phyloP scores from a whole-genome alignment of 2,888 invertebrate species.

The Saturnia pavonia region DNA sequence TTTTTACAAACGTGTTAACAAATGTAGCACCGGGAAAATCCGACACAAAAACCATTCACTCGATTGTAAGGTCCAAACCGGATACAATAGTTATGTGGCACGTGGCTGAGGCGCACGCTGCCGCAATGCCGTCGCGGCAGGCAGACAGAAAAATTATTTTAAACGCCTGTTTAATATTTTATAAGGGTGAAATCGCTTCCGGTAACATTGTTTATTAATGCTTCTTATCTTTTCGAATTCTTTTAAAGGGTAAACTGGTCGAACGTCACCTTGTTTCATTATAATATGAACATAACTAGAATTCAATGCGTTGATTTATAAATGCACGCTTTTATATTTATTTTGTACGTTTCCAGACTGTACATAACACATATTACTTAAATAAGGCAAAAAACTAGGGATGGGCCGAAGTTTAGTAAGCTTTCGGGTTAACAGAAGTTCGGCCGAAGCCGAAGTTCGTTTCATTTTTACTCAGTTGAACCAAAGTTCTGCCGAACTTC shows the following conservation, averaged over 20 bases:
- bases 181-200: slow-evolving; percentile 5
- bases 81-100: background rate
- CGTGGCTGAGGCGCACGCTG: background rate
- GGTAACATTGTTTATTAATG: background rate
- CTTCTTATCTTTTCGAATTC: slow-evolving; percentile 11
- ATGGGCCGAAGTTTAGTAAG: no score
- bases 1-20: background rate
- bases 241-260: background rate
- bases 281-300: no score
- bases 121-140: slow-evolving; percentile 1
- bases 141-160: slow-evolving; percentile 11
- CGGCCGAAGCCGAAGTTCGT: no score
- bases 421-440: no score
- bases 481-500: no score
- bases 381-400: no score
- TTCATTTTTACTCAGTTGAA: no score
- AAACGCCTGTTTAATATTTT: slow-evolving; percentile 2
- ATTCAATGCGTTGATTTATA: no score
- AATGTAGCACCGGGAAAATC: background rate
- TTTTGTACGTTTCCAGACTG: no score
- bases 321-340: no score
- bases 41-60: background rate
- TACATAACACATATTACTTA: no score
- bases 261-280: no score
- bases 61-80: background rate